These are phyloP conservation scores for Galeruca laticollis DNA, from an alignment of 2,888 invertebrate species.

Conservation along the genomic window DNA sequence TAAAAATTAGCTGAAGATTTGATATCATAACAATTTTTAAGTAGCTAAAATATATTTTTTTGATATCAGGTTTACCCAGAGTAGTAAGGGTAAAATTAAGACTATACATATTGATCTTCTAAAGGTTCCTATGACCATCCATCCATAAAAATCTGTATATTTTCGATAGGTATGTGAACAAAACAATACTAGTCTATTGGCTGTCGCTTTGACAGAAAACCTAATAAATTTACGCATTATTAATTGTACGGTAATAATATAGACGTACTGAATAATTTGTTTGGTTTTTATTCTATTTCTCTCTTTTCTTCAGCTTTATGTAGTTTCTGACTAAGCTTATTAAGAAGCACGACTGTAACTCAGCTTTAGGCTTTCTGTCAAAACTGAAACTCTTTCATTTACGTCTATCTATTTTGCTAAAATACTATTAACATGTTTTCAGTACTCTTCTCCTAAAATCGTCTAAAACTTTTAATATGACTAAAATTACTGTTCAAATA, in stretches of 20 bases:
- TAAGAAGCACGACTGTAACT: not conserved
- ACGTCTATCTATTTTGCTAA: not conserved
- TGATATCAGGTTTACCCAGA: no score
- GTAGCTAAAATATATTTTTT: not conserved
- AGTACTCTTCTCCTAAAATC: no score
- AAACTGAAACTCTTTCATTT: not conserved
- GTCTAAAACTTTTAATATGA: not conserved
- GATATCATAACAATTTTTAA: not conserved
- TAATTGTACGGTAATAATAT: not conserved
- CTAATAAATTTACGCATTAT: not conserved
- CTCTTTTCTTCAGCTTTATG: not conserved
- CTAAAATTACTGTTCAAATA: not conserved
- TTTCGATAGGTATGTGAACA: not conserved
- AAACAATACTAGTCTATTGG: not conserved
- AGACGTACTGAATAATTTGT: not conserved
- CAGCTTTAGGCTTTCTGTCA: constrained; percentile 1
- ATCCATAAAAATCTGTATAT: not conserved
- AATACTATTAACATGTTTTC: not conserved
- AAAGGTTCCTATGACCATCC: not conserved
- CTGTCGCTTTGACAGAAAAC: constrained; percentile 2
- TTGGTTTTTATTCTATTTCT: not conserved
- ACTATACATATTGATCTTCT: no score
- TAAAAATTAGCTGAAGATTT: no score
- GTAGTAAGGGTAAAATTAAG: no score
- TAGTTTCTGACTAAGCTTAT: not conserved